Conservation (phyloP, 1,140 invertebrate genomes). For the Eumeta japonica region DNA sequence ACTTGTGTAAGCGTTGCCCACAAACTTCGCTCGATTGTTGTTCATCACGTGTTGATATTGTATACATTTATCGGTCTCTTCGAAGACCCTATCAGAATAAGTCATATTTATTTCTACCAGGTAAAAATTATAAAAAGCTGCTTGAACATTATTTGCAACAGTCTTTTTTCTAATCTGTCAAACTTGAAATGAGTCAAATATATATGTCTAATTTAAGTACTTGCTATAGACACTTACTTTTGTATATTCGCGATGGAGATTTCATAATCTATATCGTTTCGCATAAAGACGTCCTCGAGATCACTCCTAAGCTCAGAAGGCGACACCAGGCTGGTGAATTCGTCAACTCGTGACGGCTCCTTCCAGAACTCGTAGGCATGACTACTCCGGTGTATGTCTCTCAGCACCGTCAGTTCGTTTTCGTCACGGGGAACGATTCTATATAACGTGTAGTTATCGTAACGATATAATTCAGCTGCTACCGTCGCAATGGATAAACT, state of each 20-base stretch:
- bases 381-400: not conserved
- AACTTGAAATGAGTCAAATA: no score
- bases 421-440: not conserved
- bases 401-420: not conserved
- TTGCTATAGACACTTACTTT: no score
- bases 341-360: not conserved
- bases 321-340: not conserved
- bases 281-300: not conserved
- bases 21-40: no score
- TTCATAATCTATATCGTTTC: not conserved
- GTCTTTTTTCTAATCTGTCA: not conserved
- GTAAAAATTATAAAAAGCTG: no score
- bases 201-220: no score
- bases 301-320: not conserved
- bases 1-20: no score
- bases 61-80: no score
- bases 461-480: not conserved
- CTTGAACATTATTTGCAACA: no score
- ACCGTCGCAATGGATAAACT: no score
- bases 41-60: no score
- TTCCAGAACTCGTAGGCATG: not conserved
- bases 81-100: no score
- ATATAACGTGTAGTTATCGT: not conserved
- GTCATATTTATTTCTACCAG: no score
- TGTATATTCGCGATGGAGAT: not conserved